These are phyloP conservation scores for Chromoteleia sp. DNA, from an alignment of 2,888 invertebrate genomes.

Conservation along the genomic window DNA sequence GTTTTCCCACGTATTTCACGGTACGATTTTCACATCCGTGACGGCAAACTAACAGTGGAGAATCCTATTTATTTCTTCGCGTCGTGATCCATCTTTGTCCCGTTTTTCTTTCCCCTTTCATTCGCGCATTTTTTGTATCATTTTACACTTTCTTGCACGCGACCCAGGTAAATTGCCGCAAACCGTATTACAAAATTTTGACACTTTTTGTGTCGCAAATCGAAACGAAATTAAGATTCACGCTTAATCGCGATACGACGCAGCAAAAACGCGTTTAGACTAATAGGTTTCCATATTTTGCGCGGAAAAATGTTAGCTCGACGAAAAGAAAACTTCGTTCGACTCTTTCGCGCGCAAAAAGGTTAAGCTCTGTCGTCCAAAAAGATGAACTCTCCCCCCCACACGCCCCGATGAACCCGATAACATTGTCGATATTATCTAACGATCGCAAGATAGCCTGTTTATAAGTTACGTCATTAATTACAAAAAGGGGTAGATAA, in stretches of 20 bases:
- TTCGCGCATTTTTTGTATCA: constrained; percentile 3
- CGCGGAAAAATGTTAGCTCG: too few species aligned
- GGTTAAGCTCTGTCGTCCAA: too few species aligned
- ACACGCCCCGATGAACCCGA: not conserved
- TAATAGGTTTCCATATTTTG: too few species aligned
- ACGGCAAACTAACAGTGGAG: constrained; percentile 47
- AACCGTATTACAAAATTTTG: too few species aligned
- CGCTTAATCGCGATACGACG: too few species aligned
- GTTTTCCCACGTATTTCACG: constrained; percentile 62
- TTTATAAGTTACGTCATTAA: constrained; percentile 35
- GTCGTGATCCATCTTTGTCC: constrained; percentile 52
- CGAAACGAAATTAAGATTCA: too few species aligned
- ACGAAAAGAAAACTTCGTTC: too few species aligned
- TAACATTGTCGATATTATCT: constrained; percentile 3
- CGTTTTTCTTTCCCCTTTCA: constrained; percentile 25
- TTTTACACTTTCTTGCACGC: not conserved
- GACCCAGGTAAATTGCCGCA: not conserved
- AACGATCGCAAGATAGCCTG: constrained; percentile 6
- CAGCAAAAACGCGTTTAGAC: too few species aligned
- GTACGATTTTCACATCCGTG: constrained; percentile 60
- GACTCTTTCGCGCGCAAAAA: too few species aligned
- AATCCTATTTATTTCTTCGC: constrained; percentile 60
- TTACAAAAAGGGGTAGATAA: constrained; percentile 33
- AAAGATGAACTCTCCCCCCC: too few species aligned
- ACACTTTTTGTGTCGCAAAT: too few species aligned